Base-by-base conservation (phyloP, 1,140 invertebrate genomes). In the Tetramorium simillimum region DNA sequence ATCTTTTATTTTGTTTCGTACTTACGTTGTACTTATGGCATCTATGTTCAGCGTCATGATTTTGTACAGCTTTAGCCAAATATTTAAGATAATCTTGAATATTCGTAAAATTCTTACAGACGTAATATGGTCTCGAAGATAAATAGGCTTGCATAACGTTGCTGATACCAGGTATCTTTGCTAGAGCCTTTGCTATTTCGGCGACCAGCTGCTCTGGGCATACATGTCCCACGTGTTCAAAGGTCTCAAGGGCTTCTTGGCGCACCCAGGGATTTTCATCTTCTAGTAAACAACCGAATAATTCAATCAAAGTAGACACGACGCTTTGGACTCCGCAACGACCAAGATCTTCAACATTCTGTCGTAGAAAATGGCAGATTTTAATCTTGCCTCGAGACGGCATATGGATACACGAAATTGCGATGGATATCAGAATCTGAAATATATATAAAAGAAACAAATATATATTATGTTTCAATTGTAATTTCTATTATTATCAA, bases 211-310 rank as follows among this genome's bases (percentile, higher is more conserved):
- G 86, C 0, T 93, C 88, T 0, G 88, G 84, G 10, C 92, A 93
- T 0, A 62, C 81, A 6, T 91, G 90, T 28, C 93, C 92, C 0
- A 94, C 72, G 0, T 91, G 6, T 7, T 94, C 92, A 28, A 95
- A 94, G 43, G 90, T 91, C 56, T 94, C 93, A 1, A 95, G 77
- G 0, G 91, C 91, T 51, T 94, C 92, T 78, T 95, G 94, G 10
- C 73, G 86, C 0, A 94, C 90, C 75, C 90, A 90, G 0, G 91
- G 89, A 58, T 92, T 85, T 0, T 91, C 86, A 21, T 94, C 92
- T 46, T 91, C 88, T 0, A 95, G 7, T 10, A 95, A 62, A 2
- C 53, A 77, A 67, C 87, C 91, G 21, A 93, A 93, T 3, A 95
- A 73, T 40, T 92, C 92, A 0, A 90, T 86, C 7, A 94, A 65